Evolutionary conservation across 2,888 invertebrate genomes (phyloP).

Genomic region (Dysmachus trigonus): DNA sequence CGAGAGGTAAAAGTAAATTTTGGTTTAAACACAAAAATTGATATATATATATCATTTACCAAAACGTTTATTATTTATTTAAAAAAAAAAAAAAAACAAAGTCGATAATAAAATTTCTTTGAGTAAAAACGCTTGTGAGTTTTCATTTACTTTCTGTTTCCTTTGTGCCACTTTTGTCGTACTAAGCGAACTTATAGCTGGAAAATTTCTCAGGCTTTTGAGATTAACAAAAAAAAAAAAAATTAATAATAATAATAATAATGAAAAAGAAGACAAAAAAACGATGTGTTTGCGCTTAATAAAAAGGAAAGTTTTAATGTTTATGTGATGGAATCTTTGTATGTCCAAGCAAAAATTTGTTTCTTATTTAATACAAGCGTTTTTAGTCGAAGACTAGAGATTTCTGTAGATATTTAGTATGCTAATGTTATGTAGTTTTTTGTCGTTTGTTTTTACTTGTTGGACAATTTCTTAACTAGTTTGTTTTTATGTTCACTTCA

Average conservation of each 20-base stretch:
- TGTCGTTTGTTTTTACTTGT: constrained; percentile 9
- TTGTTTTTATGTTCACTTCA: neutral
- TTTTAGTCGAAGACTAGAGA: constrained; percentile 62
- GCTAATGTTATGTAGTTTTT: neutral
- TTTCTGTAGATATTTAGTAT: neutral
- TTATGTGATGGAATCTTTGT: constrained; percentile 37
- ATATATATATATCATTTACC: constrained; percentile 17
- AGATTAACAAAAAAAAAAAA: neutral
- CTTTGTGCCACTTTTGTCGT: constrained; percentile 15
- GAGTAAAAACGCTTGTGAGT: constrained; percentile 65
- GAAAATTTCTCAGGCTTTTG: neutral
- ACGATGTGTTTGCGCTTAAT: neutral
- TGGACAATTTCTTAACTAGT: neutral
- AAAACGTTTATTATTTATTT: constrained; percentile 5
- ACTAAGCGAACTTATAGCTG: neutral
- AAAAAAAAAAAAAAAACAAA: constrained; percentile 8
- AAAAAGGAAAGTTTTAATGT: neutral
- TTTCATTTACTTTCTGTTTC: constrained; percentile 50
- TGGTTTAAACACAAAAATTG: neutral
- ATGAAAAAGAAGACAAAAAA: too few species aligned
- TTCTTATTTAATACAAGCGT: constrained; percentile 58
- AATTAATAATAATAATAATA: neutral
- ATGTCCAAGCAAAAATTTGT: constrained; percentile 2
- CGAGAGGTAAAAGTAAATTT: constrained; percentile 1
- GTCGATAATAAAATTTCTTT: constrained; percentile 60